Conservation (phyloP, 1,140 invertebrate genomes). For the Triops cancriformis region DNA sequence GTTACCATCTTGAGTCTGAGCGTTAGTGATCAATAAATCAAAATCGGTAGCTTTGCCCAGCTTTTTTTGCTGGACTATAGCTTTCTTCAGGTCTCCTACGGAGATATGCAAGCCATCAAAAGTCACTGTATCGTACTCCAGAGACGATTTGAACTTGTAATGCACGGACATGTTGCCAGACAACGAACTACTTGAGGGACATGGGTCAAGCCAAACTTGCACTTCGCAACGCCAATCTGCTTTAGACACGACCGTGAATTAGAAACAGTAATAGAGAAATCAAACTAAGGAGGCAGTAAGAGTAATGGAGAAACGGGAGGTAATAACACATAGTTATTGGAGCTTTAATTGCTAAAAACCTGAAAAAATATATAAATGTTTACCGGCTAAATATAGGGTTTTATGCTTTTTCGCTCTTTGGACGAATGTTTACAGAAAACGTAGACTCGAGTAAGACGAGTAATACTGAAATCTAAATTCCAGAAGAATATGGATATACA, state of each 20-base stretch:
- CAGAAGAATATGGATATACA: too few relatives aligned
- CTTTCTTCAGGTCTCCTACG: constrained; percentile 84
- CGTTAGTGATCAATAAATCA: constrained; percentile 92
- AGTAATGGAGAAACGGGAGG: too few relatives aligned
- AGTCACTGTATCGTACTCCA: constrained; percentile 89
- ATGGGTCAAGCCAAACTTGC: background rate
- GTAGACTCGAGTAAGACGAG: too few relatives aligned
- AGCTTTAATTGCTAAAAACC: too few relatives aligned
- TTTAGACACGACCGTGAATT: background rate
- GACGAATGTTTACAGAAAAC: too few relatives aligned
- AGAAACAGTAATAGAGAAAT: too few relatives aligned
- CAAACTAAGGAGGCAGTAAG: too few relatives aligned
- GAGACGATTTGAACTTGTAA: constrained; percentile 94
- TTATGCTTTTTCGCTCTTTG: too few relatives aligned
- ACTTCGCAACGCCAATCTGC: background rate
- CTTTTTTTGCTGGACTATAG: constrained; percentile 89
- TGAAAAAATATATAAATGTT: too few relatives aligned
- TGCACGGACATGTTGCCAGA: constrained; percentile 74
- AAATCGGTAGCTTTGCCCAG: constrained; percentile 89
- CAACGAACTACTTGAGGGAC: background rate
- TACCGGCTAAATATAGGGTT: too few relatives aligned
- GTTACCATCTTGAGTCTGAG: constrained; percentile 92
- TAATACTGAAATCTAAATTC: too few relatives aligned
- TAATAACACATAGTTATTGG: too few relatives aligned
- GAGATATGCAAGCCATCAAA: constrained; percentile 96